These are phyloP conservation scores for Catharus fuscescens DNA, from an alignment of 2,113 vertebrate genomes.

Conservation along the genomic window DNA sequence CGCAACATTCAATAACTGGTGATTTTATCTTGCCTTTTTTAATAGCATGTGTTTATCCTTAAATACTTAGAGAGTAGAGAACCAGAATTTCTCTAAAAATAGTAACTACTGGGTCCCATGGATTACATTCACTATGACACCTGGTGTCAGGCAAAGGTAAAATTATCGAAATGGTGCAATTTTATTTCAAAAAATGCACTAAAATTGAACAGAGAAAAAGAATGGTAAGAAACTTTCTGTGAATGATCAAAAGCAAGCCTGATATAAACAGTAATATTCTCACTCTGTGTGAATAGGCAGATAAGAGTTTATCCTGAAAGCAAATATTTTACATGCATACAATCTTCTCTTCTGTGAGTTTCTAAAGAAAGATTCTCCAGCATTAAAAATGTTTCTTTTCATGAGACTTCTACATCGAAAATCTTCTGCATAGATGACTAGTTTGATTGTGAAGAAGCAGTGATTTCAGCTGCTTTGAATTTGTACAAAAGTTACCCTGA, in stretches of 20 bases:
- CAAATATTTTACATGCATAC: background rate
- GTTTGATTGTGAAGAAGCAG: background rate
- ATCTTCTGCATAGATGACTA: background rate
- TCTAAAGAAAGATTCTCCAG: background rate
- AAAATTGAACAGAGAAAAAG: background rate
- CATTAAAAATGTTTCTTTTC: background rate
- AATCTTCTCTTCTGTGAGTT: background rate
- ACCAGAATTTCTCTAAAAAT: background rate
- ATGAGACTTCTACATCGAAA: background rate
- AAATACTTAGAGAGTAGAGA: background rate
- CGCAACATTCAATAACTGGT: background rate
- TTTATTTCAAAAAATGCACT: background rate
- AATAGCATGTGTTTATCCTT: background rate
- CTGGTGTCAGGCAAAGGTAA: background rate
- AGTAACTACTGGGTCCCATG: background rate
- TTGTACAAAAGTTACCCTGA: background rate
- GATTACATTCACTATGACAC: background rate
- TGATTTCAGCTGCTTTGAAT: background rate
- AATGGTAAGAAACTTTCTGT: background rate
- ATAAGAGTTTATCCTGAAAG: background rate
- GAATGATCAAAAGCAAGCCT: background rate
- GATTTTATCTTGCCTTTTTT: background rate
- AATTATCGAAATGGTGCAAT: background rate
- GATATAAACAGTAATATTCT: background rate
- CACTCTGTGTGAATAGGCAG: background rate